phyloP scores from a whole-genome alignment of 1,140 invertebrate genomes.

The Choristoneura fumiferana region DNA sequence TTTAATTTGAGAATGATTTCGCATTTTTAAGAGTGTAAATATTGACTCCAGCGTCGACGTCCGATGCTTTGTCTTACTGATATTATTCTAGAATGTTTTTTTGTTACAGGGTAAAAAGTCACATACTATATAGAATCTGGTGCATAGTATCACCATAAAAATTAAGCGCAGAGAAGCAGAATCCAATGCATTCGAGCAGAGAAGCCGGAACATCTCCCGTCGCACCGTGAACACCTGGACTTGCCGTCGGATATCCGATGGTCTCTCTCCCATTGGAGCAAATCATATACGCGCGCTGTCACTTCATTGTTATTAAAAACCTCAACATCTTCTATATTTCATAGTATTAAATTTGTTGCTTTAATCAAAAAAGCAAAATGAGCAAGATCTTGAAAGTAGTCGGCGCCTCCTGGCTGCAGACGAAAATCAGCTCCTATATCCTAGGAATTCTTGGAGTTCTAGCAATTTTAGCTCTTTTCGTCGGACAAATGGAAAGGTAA shows the following conservation, averaged over 20 bases:
- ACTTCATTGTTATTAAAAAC: conserved; percentile 78
- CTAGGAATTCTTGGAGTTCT: conserved; percentile 82
- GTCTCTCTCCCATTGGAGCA: conserved; percentile 64
- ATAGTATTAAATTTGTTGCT: conserved; percentile 51
- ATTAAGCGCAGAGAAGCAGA: conserved; percentile 26
- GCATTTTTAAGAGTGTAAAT: too few species aligned
- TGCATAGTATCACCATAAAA: conserved; percentile 43
- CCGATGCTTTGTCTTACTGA: background rate
- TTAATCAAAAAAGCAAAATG: conserved; percentile 44
- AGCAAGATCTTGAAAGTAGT: conserved; percentile 86
- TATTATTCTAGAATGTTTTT: conserved; percentile 19
- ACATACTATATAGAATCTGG: conserved; percentile 40
- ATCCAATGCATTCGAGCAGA: conserved; percentile 53
- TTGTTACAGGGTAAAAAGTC: conserved; percentile 66
- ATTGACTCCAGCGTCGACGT: too few species aligned
- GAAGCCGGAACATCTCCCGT: conserved; percentile 34
- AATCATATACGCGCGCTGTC: conserved; percentile 70
- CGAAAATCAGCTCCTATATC: conserved; percentile 85
- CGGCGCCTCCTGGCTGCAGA: conserved; percentile 87
- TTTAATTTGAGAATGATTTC: too few species aligned
- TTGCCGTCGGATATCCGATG: conserved; percentile 61
- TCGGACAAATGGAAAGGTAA: conserved; percentile 83
- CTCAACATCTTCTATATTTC: conserved; percentile 76
- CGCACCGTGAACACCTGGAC: conserved; percentile 43
- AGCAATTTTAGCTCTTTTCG: conserved; percentile 83